phyloP scores from a whole-genome alignment of 2,888 invertebrate genomes.

The Coenonympha arcania region DNA sequence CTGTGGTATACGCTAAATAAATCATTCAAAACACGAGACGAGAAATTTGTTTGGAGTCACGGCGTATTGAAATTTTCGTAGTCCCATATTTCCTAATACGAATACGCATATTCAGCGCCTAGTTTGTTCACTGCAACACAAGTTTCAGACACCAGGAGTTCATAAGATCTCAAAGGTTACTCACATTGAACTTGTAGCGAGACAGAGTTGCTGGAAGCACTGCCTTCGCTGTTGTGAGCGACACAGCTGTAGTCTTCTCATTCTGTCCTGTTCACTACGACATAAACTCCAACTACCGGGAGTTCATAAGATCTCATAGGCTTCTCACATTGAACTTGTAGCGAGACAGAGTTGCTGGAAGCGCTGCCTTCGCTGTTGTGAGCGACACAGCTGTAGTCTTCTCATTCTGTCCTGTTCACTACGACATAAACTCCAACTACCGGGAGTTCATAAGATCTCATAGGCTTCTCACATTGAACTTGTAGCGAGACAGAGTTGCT shows the following conservation, averaged over 20 bases:
- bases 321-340: constrained; percentile 89
- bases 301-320: not conserved
- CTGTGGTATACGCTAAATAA: no score
- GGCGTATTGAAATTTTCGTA: no score
- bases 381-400: constrained; percentile 90
- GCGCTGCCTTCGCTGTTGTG: constrained; percentile 91
- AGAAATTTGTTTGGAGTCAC: no score
- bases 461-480: not conserved
- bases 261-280: no score
- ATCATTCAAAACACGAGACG: no score
- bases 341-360: constrained; percentile 86
- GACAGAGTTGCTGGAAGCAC: not conserved
- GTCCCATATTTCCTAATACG: no score
- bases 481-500: not conserved
- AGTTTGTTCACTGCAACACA: constrained; percentile 82
- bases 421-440: constrained; percentile 88
- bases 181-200: not conserved
- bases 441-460: constrained; percentile 44
- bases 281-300: no score
- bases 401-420: constrained; percentile 82
- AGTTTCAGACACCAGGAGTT: constrained; percentile 83
- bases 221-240: no score
- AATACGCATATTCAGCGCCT: no score
- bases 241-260: not conserved
- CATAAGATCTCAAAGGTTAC: not conserved